Evolutionary conservation across 1,140 invertebrate genomes (phyloP), one percentile per base, ranked within the genome.

Genomic region (Diachasma alloeum): DNA sequence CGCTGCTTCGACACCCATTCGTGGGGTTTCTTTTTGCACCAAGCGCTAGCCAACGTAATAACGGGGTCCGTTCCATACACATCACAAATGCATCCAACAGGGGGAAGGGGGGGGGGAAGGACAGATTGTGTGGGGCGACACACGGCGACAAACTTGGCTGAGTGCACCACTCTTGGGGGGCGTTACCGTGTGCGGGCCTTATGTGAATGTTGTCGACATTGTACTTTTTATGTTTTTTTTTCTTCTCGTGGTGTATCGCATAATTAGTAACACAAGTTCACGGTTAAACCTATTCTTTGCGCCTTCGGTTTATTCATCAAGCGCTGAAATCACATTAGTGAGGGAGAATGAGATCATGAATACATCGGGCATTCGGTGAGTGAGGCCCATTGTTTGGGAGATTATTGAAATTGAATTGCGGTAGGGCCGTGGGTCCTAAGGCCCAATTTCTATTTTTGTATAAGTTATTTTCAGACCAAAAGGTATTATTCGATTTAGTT

Each of bases 41-140:
- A 67, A 67, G 39, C 24, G 69, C 56, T 39, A 74, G 63, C n/a
- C 31, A 53, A 74, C 53, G 72, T 74, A 74, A 74, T 74, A 42
- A 74, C 53, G 36, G 72, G 72, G 53, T 73, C 46, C 46, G 48
- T 66, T 66, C 22, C 24, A 31, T 36, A 68, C 31, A 39, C 36
- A 36, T 22, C 72, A 74, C 72, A 53, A 19, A 69, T 48, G 37
- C 39, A 48, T 15, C 22, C 22, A 22, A 26, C 6, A 6, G 31
- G 31, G 31, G 31, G 2, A 3, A 31, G 31, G 31, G 6, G n/a
- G 39, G 19, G 69, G 69, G 39, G 26, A 9, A 4, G 68, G 19
- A 10, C 1, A 26, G 22, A 63, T 63, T 63, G 59, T 63, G 59
- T 63, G 59, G 6, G 24, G 59, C 59, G 59, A 68, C 66, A 68